Conservation (phyloP, 2,113 vertebrate genomes). For the Montifringilla adamsi region DNA sequence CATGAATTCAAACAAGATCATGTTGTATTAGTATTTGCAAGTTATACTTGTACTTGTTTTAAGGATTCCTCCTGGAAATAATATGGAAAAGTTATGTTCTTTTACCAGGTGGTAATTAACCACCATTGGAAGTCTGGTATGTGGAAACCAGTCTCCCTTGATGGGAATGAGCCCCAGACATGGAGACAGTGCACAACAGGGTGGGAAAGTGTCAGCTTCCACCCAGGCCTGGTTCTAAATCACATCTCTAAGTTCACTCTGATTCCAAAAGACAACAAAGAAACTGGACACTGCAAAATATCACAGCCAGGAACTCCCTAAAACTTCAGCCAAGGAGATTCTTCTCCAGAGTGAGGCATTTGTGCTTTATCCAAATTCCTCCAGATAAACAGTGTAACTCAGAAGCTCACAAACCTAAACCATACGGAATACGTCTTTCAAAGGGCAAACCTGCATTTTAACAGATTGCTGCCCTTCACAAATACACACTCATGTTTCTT, state of each 20-base stretch:
- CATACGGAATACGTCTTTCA: rapidly evolving
- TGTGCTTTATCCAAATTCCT: neutral
- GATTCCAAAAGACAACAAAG: neutral
- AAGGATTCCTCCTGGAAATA: neutral
- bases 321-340: neutral
- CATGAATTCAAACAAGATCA: neutral
- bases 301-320: neutral
- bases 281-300: neutral
- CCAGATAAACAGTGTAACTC: neutral
- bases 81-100: neutral
- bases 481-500: neutral
- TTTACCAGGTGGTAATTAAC: neutral
- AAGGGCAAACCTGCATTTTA: neutral
- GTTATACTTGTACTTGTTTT: neutral
- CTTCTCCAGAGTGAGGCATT: neutral
- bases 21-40: neutral
- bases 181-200: neutral
- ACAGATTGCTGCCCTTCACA: neutral
- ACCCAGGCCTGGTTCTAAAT: neutral
- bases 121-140: neutral
- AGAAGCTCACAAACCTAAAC: neutral
- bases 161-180: neutral
- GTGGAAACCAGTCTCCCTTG: neutral
- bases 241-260: neutral
- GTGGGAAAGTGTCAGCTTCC: neutral